phyloP scores from a whole-genome alignment of 2,888 invertebrate species.

The Augiades crinisus region DNA sequence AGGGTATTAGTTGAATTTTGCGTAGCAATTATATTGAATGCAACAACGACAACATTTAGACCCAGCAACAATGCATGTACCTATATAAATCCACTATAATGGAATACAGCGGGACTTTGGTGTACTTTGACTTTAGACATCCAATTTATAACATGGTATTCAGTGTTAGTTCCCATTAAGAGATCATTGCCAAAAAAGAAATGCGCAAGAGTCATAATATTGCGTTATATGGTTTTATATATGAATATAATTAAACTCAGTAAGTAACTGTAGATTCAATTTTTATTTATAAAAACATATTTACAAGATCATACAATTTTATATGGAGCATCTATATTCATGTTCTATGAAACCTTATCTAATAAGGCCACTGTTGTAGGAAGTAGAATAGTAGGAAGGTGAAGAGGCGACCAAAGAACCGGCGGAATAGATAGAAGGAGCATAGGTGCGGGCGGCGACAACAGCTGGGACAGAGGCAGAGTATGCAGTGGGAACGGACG shows the following conservation, averaged over 20 bases:
- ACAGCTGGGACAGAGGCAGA: slow-evolving; percentile 34
- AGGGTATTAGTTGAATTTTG: too few relatives aligned
- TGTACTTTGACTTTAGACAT: too few relatives aligned
- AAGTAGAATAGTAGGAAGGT: slow-evolving; percentile 1
- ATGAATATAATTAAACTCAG: background rate
- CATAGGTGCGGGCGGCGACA: slow-evolving; percentile 37
- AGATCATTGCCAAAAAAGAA: too few relatives aligned
- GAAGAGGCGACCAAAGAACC: background rate
- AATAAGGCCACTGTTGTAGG: slow-evolving; percentile 3
- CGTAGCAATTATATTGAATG: too few relatives aligned
- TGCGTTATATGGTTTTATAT: background rate
- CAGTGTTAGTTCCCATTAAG: too few relatives aligned
- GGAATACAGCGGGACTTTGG: too few relatives aligned
- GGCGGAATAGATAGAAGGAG: slow-evolving; percentile 16
- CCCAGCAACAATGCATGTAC: too few relatives aligned
- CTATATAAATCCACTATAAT: too few relatives aligned
- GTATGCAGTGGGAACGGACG: slow-evolving; percentile 37
- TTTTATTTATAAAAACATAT: slow-evolving; percentile 5
- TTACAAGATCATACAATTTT: background rate
- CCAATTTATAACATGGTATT: too few relatives aligned
- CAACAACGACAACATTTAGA: too few relatives aligned
- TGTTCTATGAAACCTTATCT: slow-evolving; percentile 22
- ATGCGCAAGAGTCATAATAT: too few relatives aligned
- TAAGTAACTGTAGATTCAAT: background rate
- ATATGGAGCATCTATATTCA: background rate